A percentile compares a stretch with the other conserved stretches of the same genome.
Evolutionary conservation across 2,113 vertebrate species (phyloP).

Genomic region (Vimba vimba): DNA sequence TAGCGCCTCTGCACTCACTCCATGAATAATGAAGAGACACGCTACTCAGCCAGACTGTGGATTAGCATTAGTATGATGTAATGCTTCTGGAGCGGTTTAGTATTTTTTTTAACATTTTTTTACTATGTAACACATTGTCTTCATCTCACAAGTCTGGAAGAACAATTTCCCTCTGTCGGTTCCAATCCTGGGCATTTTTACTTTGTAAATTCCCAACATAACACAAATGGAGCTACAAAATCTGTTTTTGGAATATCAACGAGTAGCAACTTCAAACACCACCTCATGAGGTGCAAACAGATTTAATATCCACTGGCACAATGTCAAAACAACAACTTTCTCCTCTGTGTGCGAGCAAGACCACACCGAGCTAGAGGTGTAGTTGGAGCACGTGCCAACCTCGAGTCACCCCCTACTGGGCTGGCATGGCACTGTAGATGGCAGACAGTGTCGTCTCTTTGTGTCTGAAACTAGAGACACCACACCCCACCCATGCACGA

Average conservation of each 20-base stretch:
- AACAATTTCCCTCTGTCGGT: neutral
- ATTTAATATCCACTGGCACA: neutral
- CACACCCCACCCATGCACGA: constrained; percentile 17
- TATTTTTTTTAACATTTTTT: neutral
- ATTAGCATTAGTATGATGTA: constrained; percentile 50
- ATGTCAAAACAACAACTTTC: neutral
- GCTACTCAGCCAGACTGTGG: constrained; percentile 38
- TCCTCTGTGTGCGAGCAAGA: neutral
- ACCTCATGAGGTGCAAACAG: neutral
- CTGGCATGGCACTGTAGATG: constrained; percentile 34
- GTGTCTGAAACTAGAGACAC: constrained; percentile 35
- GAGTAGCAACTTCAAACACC: neutral
- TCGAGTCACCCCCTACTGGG: constrained; percentile 7
- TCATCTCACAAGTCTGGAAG: neutral
- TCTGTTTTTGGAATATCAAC: neutral
- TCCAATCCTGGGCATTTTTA: neutral
- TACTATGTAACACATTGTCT: constrained; percentile 16
- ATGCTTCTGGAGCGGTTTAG: constrained; percentile 24
- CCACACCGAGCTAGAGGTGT: neutral
- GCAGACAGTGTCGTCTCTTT: constrained; percentile 36
- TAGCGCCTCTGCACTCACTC: constrained; percentile 39
- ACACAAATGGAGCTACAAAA: neutral
- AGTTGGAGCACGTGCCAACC: neutral
- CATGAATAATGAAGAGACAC: constrained; percentile 54
- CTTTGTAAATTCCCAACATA: constrained; percentile 14